Evolutionary conservation across 2,797 vertebrate genomes (phyloP).

Genomic region (Sebastes steindachneri): DNA sequence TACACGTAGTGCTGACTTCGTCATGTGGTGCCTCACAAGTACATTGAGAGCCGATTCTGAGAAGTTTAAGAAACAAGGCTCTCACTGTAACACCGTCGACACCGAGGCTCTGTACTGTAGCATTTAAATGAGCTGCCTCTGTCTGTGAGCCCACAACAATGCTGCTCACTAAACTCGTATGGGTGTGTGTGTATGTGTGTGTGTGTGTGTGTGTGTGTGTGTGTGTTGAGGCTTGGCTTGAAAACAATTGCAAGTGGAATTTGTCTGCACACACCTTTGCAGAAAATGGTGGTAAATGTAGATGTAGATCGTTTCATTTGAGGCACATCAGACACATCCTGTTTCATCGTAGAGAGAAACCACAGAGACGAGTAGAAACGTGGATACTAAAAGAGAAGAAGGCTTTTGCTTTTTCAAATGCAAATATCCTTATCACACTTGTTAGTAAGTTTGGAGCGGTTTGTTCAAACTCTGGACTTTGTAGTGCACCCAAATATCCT

Average conservation of each 20-base stretch:
- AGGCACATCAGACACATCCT: background rate
- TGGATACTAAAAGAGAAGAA: background rate
- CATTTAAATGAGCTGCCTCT: background rate
- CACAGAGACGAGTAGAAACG: background rate
- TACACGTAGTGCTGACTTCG: slow-evolving; percentile 25
- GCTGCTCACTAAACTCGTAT: background rate
- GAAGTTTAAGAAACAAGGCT: slow-evolving; percentile 49
- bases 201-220: background rate
- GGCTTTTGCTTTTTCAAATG: background rate
- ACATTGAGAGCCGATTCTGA: slow-evolving; percentile 22
- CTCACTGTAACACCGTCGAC: slow-evolving; percentile 19
- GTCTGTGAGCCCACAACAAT: slow-evolving; percentile 10
- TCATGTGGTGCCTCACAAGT: slow-evolving; percentile 27
- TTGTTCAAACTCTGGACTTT: background rate
- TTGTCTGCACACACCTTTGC: background rate
- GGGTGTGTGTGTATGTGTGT: background rate
- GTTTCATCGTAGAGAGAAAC: background rate
- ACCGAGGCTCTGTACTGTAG: background rate
- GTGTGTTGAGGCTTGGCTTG: background rate
- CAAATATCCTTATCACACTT: no score
- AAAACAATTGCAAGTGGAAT: background rate
- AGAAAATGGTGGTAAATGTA: background rate
- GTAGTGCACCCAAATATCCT: background rate
- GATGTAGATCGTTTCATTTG: background rate
- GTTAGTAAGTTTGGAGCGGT: background rate